Evolutionary conservation across 1,140 invertebrate genomes (phyloP), one percentile per base, ranked within the genome.

Genomic region (Sycophila sp.): DNA sequence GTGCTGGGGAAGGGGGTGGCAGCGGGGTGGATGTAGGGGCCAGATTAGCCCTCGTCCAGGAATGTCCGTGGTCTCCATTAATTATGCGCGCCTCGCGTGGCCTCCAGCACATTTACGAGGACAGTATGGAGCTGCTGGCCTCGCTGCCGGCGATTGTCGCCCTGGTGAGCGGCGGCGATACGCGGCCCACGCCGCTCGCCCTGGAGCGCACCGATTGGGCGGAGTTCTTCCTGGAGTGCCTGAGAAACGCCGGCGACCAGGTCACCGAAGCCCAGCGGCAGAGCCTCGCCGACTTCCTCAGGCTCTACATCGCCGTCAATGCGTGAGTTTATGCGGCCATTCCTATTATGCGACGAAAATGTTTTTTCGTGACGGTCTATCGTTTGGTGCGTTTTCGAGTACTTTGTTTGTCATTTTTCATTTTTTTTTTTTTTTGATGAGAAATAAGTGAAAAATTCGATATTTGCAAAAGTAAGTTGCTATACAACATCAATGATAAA

Each of bases 71-170:
- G n/a, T 17, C 3, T 10, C 36, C 24, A 45, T 60, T 60, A 45
- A 60, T 60, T 45, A 30, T 2, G 26, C 19, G 15, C 2, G 5
- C 30, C 30, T 13, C 53, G 4, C 36, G 0, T 7, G 62, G 59
- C 11, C 40, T 26, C 6, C 49, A 83, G 81, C 72, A 81, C 19
- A 74, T 63, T 4, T 83, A 78, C 47, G 81, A 83, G 59, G 79
- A 83, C 24, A 74, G 79, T 38, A 83, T 83, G 81, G 81, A 83
- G 32, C 42, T 83, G 7, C 47, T 83, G 13, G 81, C 81, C 5
- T 76, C 69, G 0, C 32, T 83, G 22, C 81, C 81, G 7, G 80
- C 78, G 7, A 78, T 83, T 11, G 64, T 81, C 10, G 76, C 77
- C 10, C 65, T 83, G 6, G 28, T 64, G 71, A n/a, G 75, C 65